These are phyloP conservation scores for Drosophila nigritarsus DNA, from an alignment of 2,888 invertebrate species.

Conservation along the genomic window DNA sequence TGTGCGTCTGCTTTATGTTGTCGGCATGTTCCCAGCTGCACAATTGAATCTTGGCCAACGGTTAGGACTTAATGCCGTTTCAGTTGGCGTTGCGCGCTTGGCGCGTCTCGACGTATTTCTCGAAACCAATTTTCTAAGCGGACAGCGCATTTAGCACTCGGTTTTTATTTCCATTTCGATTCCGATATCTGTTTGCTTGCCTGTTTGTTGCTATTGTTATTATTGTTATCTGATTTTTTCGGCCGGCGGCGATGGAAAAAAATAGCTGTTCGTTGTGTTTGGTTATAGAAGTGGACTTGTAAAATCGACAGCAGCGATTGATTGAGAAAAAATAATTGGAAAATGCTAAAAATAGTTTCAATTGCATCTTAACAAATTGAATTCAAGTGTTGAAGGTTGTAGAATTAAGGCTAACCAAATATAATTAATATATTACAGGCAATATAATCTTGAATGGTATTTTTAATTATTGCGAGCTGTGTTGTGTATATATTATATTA, in stretches of 20 bases:
- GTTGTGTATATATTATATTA: no score
- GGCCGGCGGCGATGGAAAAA: conserved; percentile 44
- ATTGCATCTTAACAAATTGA: not conserved
- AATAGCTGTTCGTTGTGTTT: conserved; percentile 29
- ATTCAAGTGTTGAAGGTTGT: conserved; percentile 4
- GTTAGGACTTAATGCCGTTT: conserved; percentile 65
- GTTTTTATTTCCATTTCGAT: conserved; percentile 19
- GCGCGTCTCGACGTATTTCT: conserved; percentile 77
- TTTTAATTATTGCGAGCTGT: not conserved
- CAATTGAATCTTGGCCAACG: conserved; percentile 74
- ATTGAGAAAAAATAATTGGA: conserved; percentile 34
- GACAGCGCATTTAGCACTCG: conserved; percentile 39
- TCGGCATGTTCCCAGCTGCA: conserved; percentile 60
- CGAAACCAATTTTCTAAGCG: conserved; percentile 38
- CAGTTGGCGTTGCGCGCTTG: conserved; percentile 83
- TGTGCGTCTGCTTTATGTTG: conserved; percentile 54
- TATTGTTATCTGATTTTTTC: conserved; percentile 24
- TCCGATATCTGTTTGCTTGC: conserved; percentile 46
- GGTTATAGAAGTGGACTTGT: conserved; percentile 33
- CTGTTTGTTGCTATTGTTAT: conserved; percentile 30
- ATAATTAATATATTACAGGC: not conserved
- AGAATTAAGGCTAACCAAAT: not conserved
- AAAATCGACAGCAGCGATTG: conserved; percentile 14
- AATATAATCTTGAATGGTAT: not conserved
- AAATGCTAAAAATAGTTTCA: not conserved